Evolutionary conservation across 2,797 vertebrate species (phyloP).

Genomic region (Decapterus maruadsi): DNA sequence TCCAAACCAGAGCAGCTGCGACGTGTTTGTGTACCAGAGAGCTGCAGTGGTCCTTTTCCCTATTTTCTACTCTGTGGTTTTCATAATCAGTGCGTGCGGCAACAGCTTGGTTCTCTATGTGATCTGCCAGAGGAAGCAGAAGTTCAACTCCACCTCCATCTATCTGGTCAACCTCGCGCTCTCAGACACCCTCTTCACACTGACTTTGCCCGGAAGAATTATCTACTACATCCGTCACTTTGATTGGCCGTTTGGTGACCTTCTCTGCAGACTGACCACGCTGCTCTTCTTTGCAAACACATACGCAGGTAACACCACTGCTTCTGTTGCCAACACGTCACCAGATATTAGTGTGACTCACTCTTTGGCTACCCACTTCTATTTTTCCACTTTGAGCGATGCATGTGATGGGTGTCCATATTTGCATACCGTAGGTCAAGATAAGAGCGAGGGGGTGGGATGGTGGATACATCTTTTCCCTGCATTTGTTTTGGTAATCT

Average conservation of each 20-base stretch:
- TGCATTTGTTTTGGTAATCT: neutral
- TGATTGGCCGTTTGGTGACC: constrained; percentile 90
- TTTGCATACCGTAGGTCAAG: neutral
- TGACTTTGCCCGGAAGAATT: constrained; percentile 87
- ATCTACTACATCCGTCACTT: constrained; percentile 86
- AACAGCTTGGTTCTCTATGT: constrained; percentile 89
- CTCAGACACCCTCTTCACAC: constrained; percentile 89
- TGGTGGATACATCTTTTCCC: too few relatives aligned
- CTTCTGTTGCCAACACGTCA: neutral
- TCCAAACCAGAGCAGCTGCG: constrained; percentile 82
- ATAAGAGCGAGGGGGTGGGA: neutral
- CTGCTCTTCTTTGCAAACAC: constrained; percentile 90
- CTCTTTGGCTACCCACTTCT: neutral
- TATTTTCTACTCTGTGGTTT: constrained; percentile 85
- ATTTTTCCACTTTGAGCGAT: neutral
- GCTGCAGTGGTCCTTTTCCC: constrained; percentile 83
- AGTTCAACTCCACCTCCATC: constrained; percentile 88
- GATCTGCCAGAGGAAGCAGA: constrained; percentile 85
- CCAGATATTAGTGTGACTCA: neutral
- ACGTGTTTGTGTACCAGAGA: constrained; percentile 80
- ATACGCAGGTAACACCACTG: constrained; percentile 77
- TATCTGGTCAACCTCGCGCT: constrained; percentile 89
- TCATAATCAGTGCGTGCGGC: constrained; percentile 84
- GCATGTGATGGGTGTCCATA: neutral
- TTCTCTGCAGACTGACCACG: constrained; percentile 84